Evolutionary conservation across 1,140 invertebrate species (phyloP).

Genomic region (Pseudomyrmex dendroicus): DNA sequence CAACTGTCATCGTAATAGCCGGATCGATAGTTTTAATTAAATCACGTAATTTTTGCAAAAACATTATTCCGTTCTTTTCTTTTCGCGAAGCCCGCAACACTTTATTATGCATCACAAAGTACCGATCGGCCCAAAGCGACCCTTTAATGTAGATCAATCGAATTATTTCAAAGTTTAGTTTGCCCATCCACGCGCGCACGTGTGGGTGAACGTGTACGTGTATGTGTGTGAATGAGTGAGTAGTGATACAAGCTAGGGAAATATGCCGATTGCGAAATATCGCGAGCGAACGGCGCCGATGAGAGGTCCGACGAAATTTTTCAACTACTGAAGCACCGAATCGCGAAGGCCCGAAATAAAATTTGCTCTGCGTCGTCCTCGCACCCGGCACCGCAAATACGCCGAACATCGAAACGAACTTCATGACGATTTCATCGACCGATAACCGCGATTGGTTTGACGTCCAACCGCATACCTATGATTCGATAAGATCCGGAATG

Average conservation of each 20-base stretch:
- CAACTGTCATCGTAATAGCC: conserved; percentile 63
- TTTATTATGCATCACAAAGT: conserved; percentile 40
- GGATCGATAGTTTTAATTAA: conserved; percentile 74
- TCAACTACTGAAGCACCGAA: conserved; percentile 24
- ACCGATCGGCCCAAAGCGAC: conserved; percentile 17
- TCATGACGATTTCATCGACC: conserved; percentile 75
- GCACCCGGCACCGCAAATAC: conserved; percentile 62
- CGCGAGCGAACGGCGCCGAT: conserved; percentile 16
- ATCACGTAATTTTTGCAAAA: conserved; percentile 71
- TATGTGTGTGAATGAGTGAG: not conserved
- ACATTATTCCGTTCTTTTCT: conserved; percentile 53
- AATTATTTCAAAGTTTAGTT: conserved; percentile 49
- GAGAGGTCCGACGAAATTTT: conserved; percentile 35
- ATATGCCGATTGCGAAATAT: conserved; percentile 34
- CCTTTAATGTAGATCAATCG: conserved; percentile 50
- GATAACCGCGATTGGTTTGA: conserved; percentile 73
- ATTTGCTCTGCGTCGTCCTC: conserved; percentile 47
- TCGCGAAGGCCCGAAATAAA: conserved; percentile 62
- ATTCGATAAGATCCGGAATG: conserved; percentile 70
- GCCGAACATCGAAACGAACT: conserved; percentile 65
- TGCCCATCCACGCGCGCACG: not conserved
- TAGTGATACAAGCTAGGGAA: conserved; percentile 42
- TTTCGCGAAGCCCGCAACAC: conserved; percentile 19
- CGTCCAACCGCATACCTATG: conserved; percentile 65
- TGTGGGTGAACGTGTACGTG: not conserved